Conservation (phyloP, 2,113 vertebrate genomes). For the Hypanus sabinus region DNA sequence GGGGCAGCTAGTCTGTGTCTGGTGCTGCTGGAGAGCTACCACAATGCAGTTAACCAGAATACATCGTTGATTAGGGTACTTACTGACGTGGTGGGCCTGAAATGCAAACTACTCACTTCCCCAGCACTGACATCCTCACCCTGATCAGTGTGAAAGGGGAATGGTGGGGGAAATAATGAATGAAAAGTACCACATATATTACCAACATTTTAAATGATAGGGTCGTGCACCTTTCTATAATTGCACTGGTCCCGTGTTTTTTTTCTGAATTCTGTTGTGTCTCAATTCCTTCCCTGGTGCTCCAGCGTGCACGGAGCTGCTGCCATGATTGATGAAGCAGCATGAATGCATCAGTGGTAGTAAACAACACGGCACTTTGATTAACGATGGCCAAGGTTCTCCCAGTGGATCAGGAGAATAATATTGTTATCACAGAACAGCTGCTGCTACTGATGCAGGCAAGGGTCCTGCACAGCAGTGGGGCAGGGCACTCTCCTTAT, state of each 20-base stretch:
- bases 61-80: background rate
- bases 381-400: slow-evolving; percentile 62
- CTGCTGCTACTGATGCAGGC: slow-evolving; percentile 48
- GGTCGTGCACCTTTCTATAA: slow-evolving; percentile 58
- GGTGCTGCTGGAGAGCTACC: background rate
- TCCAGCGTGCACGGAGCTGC: slow-evolving; percentile 53
- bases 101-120: background rate
- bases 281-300: slow-evolving; percentile 52
- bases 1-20: background rate
- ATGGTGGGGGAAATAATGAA: background rate
- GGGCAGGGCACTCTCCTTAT: background rate
- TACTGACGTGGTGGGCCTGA: background rate
- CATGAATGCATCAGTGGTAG: slow-evolving; percentile 53
- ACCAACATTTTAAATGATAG: slow-evolving; percentile 53
- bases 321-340: slow-evolving; percentile 72
- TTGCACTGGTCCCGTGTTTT: slow-evolving; percentile 52
- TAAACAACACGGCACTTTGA: slow-evolving; percentile 61
- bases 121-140: background rate
- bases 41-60: background rate
- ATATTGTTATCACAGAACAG: slow-evolving; percentile 57
- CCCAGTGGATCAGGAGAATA: slow-evolving; percentile 64
- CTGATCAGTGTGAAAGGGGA: background rate
- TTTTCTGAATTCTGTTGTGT: slow-evolving; percentile 49
- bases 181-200: background rate
- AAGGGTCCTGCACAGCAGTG: slow-evolving; percentile 31